Evolutionary conservation across 2,797 vertebrate genomes (phyloP).

Genomic region (Leuciscus waleckii): DNA sequence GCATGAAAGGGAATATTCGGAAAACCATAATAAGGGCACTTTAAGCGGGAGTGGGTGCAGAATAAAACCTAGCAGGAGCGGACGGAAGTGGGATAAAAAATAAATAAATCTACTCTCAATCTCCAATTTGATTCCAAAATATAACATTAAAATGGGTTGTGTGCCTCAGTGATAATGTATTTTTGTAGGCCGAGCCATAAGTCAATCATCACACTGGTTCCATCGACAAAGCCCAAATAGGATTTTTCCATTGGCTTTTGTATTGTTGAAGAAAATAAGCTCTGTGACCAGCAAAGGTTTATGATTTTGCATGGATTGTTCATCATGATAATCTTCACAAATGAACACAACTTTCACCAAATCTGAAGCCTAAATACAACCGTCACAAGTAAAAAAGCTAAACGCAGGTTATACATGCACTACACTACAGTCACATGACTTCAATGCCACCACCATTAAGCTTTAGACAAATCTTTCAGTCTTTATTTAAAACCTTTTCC

Average conservation of each 20-base stretch:
- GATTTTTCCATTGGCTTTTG: background rate
- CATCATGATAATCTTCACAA: background rate
- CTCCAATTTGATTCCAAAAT: background rate
- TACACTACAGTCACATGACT: background rate
- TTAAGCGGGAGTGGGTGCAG: too few species aligned
- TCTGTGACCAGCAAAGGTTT: background rate
- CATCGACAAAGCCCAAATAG: background rate
- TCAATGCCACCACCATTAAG: background rate
- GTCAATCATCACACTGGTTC: background rate
- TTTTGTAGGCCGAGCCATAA: background rate
- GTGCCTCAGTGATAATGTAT: background rate
- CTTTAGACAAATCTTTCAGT: background rate
- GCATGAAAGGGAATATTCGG: too few species aligned
- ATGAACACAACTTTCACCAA: background rate
- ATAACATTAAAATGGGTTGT: background rate
- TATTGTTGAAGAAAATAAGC: background rate
- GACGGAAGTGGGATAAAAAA: too few species aligned
- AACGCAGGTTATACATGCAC: background rate
- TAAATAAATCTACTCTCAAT: background rate
- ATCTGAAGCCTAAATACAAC: background rate
- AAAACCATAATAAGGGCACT: too few species aligned
- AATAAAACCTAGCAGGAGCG: too few species aligned
- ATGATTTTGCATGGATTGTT: background rate
- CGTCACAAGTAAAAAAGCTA: background rate
- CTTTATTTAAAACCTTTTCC: background rate